Conservation (phyloP, 2,113 vertebrate genomes). For the Hoplias malabaricus region DNA sequence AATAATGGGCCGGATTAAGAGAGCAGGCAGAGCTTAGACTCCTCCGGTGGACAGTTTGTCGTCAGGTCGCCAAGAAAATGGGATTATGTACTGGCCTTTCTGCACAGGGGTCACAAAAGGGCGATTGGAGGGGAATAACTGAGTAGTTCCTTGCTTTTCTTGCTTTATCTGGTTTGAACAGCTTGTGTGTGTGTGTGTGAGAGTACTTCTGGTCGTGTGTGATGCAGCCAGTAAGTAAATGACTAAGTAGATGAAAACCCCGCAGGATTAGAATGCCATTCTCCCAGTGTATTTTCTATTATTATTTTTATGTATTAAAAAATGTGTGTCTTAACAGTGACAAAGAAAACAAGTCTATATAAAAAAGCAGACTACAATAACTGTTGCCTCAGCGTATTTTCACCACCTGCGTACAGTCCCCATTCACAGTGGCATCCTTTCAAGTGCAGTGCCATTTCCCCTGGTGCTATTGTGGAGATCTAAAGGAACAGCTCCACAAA, state of each 20-base stretch:
- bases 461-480: too few relatives aligned
- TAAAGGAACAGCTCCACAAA: too few relatives aligned
- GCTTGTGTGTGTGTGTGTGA: neutral
- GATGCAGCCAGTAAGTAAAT: neutral
- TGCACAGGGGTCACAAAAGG: neutral
- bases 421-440: constrained; percentile 1
- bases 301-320: too few relatives aligned
- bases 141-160: neutral
- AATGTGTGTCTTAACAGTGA: neutral
- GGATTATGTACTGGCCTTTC: neutral
- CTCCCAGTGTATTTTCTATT: constrained; percentile 20
- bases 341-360: neutral
- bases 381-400: constrained; percentile 8
- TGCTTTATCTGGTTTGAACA: constrained; percentile 11
- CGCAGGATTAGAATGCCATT: neutral
- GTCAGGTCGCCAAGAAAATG: neutral
- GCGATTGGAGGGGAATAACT: neutral
- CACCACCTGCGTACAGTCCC: neutral
- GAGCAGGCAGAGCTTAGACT: neutral
- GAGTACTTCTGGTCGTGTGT: neutral
- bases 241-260: neutral
- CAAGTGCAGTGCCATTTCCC: neutral
- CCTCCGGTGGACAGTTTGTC: neutral
- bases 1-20: neutral
- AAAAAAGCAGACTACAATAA: neutral